These are phyloP conservation scores for Agrotis ipsilon DNA, from an alignment of 2,888 invertebrate species.

Conservation along the genomic window DNA sequence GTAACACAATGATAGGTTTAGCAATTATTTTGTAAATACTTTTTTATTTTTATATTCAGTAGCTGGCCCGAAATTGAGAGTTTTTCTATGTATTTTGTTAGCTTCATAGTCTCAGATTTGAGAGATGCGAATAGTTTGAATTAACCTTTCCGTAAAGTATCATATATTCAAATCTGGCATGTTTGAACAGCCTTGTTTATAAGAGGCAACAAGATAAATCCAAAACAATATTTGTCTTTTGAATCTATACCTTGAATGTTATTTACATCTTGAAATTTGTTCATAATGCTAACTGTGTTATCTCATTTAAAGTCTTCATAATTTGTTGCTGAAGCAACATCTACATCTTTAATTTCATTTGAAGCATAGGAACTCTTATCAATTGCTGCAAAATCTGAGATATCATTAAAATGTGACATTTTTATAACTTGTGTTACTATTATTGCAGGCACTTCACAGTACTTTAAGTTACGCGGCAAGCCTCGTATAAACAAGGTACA, in stretches of 20 bases:
- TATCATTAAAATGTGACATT: not conserved
- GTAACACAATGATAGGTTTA: slow-evolving; percentile 65
- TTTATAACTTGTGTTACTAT: slow-evolving; percentile 48
- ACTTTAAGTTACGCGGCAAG: slow-evolving; percentile 62
- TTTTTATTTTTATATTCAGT: slow-evolving; percentile 58
- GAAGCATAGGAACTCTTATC: not conserved
- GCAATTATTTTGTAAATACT: slow-evolving; percentile 73
- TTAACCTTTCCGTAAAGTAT: slow-evolving; percentile 22
- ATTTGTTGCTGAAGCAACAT: not conserved
- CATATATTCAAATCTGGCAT: slow-evolving; percentile 2
- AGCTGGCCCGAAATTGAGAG: slow-evolving; percentile 61
- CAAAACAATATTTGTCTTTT: not conserved
- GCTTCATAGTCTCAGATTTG: slow-evolving; percentile 45
- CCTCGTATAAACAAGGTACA: slow-evolving; percentile 60
- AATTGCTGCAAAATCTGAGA: slow-evolving; percentile 8
- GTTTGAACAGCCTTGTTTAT: slow-evolving; percentile 50
- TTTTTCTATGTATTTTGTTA: slow-evolving; percentile 46
- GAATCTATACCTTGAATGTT: not conserved
- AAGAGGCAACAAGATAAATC: slow-evolving; percentile 20
- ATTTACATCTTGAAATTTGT: not conserved
- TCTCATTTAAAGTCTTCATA: not conserved
- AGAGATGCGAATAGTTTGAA: slow-evolving; percentile 20
- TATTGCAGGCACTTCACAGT: slow-evolving; percentile 61
- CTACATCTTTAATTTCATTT: not conserved
- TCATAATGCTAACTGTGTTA: too few relatives aligned